phyloP scores from a whole-genome alignment of 2,113 vertebrate species.

The Deroptyus accipitrinus region DNA sequence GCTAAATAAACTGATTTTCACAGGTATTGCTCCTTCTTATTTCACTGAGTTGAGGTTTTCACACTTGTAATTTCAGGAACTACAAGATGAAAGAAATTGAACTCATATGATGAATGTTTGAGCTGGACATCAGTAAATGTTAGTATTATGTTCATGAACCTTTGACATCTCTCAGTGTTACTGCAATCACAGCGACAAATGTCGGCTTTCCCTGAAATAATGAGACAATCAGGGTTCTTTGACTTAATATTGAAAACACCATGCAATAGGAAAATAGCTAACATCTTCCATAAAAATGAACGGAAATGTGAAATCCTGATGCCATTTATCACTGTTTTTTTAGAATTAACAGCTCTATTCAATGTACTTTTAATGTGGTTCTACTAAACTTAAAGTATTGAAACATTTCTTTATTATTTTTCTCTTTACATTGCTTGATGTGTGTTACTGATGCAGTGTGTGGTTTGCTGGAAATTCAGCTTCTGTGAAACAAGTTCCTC shows the following conservation, averaged over 20 bases:
- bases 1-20: slow-evolving; percentile 64
- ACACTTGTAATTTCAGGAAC: slow-evolving; percentile 69
- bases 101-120: slow-evolving; percentile 45
- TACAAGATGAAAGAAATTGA: slow-evolving; percentile 55
- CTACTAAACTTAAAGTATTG: not conserved
- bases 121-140: slow-evolving; percentile 65
- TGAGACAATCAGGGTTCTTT: slow-evolving; percentile 53
- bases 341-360: not conserved
- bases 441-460: not conserved
- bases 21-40: slow-evolving; percentile 60
- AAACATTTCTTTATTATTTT: not conserved
- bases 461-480: not conserved
- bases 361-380: slow-evolving; percentile 23
- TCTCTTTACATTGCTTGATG: not conserved
- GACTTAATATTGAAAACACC: slow-evolving; percentile 57
- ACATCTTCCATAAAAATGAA: slow-evolving; percentile 54
- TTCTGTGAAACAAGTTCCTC: not conserved
- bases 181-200: slow-evolving; percentile 42
- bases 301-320: slow-evolving; percentile 34
- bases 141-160: slow-evolving; percentile 53
- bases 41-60: slow-evolving; percentile 65
- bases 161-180: slow-evolving; percentile 50
- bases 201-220: slow-evolving; percentile 54
- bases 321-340: not conserved
- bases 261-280: slow-evolving; percentile 32